Conservation (phyloP, 2,113 vertebrate genomes). For the Gallinago media region DNA sequence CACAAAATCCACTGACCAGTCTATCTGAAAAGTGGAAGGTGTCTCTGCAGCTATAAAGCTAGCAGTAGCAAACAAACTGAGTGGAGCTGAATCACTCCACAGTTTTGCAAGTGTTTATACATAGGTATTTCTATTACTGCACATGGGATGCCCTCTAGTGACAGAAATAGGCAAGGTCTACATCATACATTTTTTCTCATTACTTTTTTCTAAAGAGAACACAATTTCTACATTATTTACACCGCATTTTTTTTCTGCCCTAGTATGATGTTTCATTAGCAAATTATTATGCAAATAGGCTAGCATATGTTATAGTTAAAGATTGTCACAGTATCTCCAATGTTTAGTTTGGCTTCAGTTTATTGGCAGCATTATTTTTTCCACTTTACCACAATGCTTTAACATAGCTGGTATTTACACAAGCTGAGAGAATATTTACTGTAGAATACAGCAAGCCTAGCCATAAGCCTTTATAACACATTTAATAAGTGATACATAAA, state of each 20-base stretch:
- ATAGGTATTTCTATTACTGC: not conserved
- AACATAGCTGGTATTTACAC: not conserved
- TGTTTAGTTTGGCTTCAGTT: not conserved
- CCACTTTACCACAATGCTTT: not conserved
- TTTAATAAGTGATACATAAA: not conserved
- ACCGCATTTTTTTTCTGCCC: not conserved
- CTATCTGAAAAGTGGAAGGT: not conserved
- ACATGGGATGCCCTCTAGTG: constrained; percentile 74
- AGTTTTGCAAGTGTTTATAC: not conserved
- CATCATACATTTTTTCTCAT: not conserved
- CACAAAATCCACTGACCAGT: not conserved
- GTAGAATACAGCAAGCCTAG: not conserved
- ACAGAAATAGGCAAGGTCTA: not conserved
- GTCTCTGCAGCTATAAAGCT: not conserved
- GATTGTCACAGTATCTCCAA: not conserved
- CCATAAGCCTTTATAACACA: not conserved
- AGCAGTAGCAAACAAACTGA: not conserved
- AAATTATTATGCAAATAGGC: not conserved
- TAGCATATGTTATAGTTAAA: not conserved
- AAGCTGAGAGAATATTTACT: not conserved
- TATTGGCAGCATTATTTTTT: not conserved
- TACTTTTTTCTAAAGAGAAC: not conserved
- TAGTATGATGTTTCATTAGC: not conserved
- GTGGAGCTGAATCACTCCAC: not conserved
- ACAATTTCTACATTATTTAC: not conserved